Percentiles rank a stretch among this genome's conserved stretches.
Evolutionary conservation across 2,797 vertebrate species (phyloP).

Genomic region (Anguilla anguilla): DNA sequence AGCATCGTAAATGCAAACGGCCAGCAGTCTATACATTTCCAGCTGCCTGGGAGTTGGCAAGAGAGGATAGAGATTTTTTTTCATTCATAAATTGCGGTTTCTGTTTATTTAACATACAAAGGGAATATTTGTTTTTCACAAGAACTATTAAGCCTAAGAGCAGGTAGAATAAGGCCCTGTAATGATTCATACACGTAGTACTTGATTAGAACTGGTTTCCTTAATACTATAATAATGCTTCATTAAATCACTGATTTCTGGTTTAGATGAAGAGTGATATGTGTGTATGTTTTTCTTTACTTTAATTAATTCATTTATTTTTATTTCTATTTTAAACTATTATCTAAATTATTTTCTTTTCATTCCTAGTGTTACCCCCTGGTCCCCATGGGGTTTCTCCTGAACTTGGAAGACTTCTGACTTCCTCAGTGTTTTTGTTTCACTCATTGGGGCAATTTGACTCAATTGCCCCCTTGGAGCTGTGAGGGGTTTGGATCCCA

Average conservation of each 20-base stretch:
- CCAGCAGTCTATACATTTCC: not conserved
- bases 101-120: not conserved
- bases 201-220: not conserved
- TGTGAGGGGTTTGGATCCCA: not conserved
- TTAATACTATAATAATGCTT: not conserved
- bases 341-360: not conserved
- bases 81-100: not conserved
- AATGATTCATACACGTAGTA: no score
- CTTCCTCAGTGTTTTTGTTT: not conserved
- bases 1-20: not conserved
- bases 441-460: not conserved
- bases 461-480: not conserved
- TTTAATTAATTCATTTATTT: not conserved
- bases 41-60: not conserved
- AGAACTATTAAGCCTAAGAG: not conserved
- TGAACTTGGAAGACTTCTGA: slow-evolving; percentile 1
- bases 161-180: not conserved
- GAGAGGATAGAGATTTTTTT: not conserved
- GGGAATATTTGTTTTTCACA: not conserved
- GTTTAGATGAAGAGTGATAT: not conserved
- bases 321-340: not conserved
- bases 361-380: not conserved
- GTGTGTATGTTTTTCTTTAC: not conserved
- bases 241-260: not conserved
- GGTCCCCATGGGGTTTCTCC: not conserved